Evolutionary conservation across 2,888 invertebrate species (phyloP), one percentile per base, ranked within the genome.

Genomic region (Hyposoter didymator): DNA sequence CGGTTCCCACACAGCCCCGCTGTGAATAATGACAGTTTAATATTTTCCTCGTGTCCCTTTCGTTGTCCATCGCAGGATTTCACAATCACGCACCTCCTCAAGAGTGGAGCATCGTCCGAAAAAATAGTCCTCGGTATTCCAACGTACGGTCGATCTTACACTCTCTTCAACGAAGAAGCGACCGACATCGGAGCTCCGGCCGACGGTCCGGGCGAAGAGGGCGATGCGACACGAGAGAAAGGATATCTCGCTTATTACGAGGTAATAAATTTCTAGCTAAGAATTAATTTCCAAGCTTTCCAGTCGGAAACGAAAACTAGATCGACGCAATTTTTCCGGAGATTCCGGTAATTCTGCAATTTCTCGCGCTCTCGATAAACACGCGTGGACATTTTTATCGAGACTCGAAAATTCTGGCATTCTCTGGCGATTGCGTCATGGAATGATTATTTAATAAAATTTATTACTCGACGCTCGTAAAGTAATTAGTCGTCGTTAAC

Each of bases 171-270:
- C 93, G 96, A 97, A 67, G 97, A 98, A 43, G 97, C 97, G 0
- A 96, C 96, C 3, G 97, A 97, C 82, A 95, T 98, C n/a, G 98
- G 98, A 0, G 95, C 98, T 0, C 98, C 98, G 0, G 97, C 98
- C 0, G 98, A 98, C 91, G 98, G 98, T 0, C 98, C 98, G 0
- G 98, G 98, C 0, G 97, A 97, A 81, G 97, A 98, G 93, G 98
- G 98, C 5, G 98, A 98, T 82, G 98, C 98, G 1, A 98, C 98
- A 0, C 95, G 98, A 89, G 98, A 99, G 94, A 98, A 98, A 90
- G 98, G 99, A 85, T 99, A 98, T 91, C 94, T 98, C 89, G 98
- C 98, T 35, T 98, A 98, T 92, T 98, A 98, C 92, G 98, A 98
- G 95, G 98, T 98, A 91, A 35, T 73, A 22, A 45, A n/a, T 55